Conservation (phyloP, 2,113 vertebrate species). For the Clarias magur region DNA sequence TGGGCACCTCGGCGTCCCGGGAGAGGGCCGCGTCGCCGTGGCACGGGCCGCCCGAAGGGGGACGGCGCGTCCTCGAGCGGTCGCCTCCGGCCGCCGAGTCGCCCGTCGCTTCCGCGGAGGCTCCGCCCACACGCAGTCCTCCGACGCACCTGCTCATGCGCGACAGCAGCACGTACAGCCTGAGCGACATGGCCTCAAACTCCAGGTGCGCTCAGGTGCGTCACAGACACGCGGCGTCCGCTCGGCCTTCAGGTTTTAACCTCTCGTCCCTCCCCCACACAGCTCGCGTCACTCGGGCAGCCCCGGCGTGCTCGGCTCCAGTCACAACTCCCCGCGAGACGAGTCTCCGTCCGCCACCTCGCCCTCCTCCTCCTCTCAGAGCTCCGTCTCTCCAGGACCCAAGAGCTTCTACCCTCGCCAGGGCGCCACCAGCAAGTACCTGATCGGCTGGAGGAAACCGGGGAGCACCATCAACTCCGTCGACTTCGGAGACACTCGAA, state of each 20-base stretch:
- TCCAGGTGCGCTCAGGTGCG: conserved; percentile 75
- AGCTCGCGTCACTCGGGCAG: conserved; percentile 86
- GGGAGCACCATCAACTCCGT: conserved; percentile 98
- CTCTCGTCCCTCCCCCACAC: background rate
- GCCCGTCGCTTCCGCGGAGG: conserved; percentile 79
- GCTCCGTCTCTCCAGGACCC: conserved; percentile 86
- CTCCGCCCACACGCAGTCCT: conserved; percentile 79
- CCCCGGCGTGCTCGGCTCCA: conserved; percentile 69
- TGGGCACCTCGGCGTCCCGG: conserved; percentile 74
- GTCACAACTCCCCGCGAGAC: conserved; percentile 89
- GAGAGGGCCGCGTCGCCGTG: conserved; percentile 83
- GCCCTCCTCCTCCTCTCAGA: conserved; percentile 84
- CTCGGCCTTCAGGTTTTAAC: background rate
- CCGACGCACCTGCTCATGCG: conserved; percentile 85
- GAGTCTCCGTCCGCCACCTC: conserved; percentile 84
- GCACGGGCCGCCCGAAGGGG: conserved; percentile 91
- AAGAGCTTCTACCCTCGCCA: conserved; percentile 98
- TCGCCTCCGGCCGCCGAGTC: conserved; percentile 81
- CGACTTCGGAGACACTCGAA: conserved; percentile 96
- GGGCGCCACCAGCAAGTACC: conserved; percentile 97
- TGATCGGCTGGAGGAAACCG: conserved; percentile 98
- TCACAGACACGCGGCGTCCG: background rate
- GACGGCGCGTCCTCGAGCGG: conserved; percentile 82
- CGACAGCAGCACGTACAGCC: conserved; percentile 89
- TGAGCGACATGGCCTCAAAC: conserved; percentile 85